Percentiles rank a stretch among this genome's conserved stretches.
These are phyloP conservation scores for Phyllotis vaccarum DNA, from an alignment of 2,797 vertebrate species.

Conservation along the genomic window DNA sequence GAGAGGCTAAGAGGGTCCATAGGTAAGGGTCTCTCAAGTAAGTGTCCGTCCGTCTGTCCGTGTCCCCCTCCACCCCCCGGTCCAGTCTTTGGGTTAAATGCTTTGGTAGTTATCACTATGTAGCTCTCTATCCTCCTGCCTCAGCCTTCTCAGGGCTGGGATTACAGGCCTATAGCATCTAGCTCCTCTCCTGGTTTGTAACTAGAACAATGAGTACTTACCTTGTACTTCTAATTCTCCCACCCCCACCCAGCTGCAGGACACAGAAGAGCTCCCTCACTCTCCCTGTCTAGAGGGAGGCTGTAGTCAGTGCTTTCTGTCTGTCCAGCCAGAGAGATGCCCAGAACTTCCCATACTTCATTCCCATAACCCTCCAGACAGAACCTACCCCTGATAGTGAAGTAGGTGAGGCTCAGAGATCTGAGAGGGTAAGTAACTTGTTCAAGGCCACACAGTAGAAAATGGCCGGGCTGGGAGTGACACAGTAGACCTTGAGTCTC, in stretches of 20 bases:
- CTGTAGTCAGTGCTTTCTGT: background rate
- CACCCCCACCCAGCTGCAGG: background rate
- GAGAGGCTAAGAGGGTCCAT: background rate
- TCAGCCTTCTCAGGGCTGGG: background rate
- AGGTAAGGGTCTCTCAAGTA: background rate
- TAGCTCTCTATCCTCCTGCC: background rate
- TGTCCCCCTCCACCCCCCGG: too few species aligned
- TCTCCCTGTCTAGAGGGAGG: background rate
- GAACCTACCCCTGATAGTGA: background rate
- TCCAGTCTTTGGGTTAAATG: background rate
- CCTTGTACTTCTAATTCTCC: too few species aligned
- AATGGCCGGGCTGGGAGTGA: background rate
- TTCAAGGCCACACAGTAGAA: background rate
- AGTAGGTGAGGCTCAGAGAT: slow-evolving; percentile 21
- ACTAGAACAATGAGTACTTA: too few species aligned
- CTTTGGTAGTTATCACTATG: background rate
- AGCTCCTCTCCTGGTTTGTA: background rate
- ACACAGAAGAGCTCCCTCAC: background rate
- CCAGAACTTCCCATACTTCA: background rate
- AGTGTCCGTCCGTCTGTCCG: too few species aligned
- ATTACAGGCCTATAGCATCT: background rate
- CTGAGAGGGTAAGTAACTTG: background rate
- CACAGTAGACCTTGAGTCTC: background rate
- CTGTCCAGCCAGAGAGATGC: background rate
- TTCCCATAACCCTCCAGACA: background rate